Evolutionary conservation across 2,797 vertebrate genomes (phyloP).

Genomic region (Neosalanx taihuensis): DNA sequence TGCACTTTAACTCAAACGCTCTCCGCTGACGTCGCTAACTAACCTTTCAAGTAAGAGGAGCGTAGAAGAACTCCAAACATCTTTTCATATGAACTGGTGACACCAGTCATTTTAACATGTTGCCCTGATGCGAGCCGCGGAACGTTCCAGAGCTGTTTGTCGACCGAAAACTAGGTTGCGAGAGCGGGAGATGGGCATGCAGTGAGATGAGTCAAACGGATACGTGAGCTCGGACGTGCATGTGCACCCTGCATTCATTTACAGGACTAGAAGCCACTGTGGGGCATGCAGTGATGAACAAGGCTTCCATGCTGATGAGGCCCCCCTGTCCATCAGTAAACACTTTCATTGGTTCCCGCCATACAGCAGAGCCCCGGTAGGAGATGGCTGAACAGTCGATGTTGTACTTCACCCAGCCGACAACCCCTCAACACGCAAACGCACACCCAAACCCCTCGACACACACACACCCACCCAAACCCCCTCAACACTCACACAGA

Average conservation of each 20-base stretch:
- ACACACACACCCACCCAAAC: background rate
- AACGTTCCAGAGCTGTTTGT: conserved; percentile 28
- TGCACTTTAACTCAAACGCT: background rate
- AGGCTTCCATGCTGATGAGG: background rate
- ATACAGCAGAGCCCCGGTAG: conserved; percentile 23
- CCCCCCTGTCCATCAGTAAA: conserved; percentile 9
- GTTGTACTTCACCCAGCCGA: conserved; percentile 3
- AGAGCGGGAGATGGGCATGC: conserved; percentile 37
- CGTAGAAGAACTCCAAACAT: conserved; percentile 34
- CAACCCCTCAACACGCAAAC: background rate
- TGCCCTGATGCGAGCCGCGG: conserved; percentile 29
- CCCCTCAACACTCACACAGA: conserved; percentile 11
- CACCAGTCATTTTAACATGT: conserved; percentile 24
- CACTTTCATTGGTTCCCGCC: conserved; percentile 20
- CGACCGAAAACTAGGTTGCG: conserved; percentile 27
- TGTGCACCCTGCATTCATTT: background rate
- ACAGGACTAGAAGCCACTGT: background rate
- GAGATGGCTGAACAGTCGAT: background rate
- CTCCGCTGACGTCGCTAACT: conserved; percentile 16
- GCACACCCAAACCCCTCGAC: background rate
- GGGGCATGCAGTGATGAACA: background rate
- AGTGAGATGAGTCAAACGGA: conserved; percentile 12
- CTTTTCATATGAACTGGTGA: conserved; percentile 35
- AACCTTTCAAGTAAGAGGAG: conserved; percentile 38
- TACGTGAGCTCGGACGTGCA: conserved; percentile 5